Evolutionary conservation across 2,888 invertebrate genomes (phyloP).

Genomic region (Atethmia centrago): DNA sequence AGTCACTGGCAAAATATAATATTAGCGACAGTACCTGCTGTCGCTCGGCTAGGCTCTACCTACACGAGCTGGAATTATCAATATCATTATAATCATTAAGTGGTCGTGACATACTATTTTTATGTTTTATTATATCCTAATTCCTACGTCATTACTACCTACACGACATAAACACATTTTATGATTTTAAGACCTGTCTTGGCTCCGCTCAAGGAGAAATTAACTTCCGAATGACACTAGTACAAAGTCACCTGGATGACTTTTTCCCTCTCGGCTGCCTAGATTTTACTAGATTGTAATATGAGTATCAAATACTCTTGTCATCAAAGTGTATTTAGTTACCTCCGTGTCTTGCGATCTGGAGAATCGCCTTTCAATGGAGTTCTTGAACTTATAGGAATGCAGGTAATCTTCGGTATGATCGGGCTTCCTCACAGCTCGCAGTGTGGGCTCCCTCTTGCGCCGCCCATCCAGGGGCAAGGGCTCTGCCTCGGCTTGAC

Average conservation of each 20-base stretch:
- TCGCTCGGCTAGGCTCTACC: no score
- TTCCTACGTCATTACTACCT: background rate
- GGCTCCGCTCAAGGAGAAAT: background rate
- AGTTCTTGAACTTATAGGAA: conserved; percentile 98
- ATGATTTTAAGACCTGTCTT: background rate
- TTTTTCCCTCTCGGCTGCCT: background rate
- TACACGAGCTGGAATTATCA: no score
- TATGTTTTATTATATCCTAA: no score
- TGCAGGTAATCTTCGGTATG: conserved; percentile 89
- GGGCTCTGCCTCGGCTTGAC: conserved; percentile 66
- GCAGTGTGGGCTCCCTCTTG: conserved; percentile 79
- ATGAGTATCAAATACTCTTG: background rate
- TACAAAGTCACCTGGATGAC: background rate
- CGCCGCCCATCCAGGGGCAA: conserved; percentile 77
- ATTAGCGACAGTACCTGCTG: no score
- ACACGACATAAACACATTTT: background rate
- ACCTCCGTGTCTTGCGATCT: conserved; percentile 90
- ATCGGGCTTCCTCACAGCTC: conserved; percentile 85
- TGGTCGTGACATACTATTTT: no score
- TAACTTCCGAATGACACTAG: background rate
- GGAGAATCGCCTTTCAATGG: conserved; percentile 96
- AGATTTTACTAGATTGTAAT: background rate
- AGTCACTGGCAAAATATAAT: no score
- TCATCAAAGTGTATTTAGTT: conserved; percentile 18
- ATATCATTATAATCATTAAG: no score